Evolutionary conservation across 2,888 invertebrate species (phyloP).

Genomic region (Chromoteleia sp.): DNA sequence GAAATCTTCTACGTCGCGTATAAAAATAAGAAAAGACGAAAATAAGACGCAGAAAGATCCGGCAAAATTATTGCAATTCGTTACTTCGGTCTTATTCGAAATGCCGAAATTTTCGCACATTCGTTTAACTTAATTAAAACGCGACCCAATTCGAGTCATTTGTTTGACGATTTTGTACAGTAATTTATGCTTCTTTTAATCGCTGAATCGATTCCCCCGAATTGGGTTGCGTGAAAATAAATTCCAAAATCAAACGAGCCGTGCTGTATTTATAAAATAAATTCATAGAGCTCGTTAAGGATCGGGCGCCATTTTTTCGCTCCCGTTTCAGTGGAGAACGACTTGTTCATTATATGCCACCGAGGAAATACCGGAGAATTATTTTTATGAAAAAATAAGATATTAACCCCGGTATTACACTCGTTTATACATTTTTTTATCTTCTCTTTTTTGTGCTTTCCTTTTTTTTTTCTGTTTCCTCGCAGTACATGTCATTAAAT

Average conservation of each 20-base stretch:
- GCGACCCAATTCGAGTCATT: conserved; percentile 60
- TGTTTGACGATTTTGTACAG: conserved; percentile 41
- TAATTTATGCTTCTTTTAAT: conserved; percentile 57
- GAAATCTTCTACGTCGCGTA: conserved; percentile 18
- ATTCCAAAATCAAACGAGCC: conserved; percentile 22
- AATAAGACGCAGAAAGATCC: neutral
- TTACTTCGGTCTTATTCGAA: conserved; percentile 39
- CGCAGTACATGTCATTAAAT: conserved; percentile 41
- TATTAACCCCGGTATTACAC: conserved; percentile 26
- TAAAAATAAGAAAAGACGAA: conserved; percentile 7
- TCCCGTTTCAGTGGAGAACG: neutral
- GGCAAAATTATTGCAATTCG: conserved; percentile 39
- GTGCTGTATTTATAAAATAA: conserved; percentile 26
- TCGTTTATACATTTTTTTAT: conserved; percentile 15
- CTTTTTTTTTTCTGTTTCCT: conserved; percentile 17
- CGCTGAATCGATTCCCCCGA: conserved; percentile 32
- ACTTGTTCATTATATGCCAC: conserved; percentile 16
- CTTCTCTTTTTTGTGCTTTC: neutral
- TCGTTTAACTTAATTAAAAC: conserved; percentile 66
- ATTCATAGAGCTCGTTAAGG: conserved; percentile 37
- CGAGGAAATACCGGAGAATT: conserved; percentile 15
- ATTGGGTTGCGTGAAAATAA: conserved; percentile 20
- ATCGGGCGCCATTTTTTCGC: conserved; percentile 4
- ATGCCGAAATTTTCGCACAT: conserved; percentile 54
- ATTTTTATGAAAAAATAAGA: conserved; percentile 30